Evolutionary conservation across 2,888 invertebrate species (phyloP).

Genomic region (Lacanobia wlatinum): DNA sequence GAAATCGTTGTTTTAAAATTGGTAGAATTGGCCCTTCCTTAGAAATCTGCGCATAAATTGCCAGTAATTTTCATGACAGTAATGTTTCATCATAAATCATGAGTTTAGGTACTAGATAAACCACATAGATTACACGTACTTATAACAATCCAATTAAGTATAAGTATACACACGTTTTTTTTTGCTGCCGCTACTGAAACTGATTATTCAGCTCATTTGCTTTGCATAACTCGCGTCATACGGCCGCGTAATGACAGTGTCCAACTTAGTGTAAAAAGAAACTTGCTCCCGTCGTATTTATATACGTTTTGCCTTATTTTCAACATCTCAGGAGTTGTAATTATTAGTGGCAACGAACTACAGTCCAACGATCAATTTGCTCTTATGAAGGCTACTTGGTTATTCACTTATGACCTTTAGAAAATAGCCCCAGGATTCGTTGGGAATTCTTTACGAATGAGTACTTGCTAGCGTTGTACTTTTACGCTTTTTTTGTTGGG

Average conservation of each 20-base stretch:
- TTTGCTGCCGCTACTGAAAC: conserved; percentile 26
- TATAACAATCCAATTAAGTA: conserved; percentile 40
- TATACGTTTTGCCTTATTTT: conserved; percentile 73
- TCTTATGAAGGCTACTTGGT: conserved; percentile 80
- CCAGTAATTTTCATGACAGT: neutral
- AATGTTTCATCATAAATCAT: neutral
- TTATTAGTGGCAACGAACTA: conserved; percentile 84
- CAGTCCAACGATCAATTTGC: conserved; percentile 66
- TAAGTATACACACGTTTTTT: conserved; percentile 31
- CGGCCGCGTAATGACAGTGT: conserved; percentile 69
- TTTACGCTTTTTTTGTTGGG: conserved; percentile 49
- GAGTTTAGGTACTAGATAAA: conserved; percentile 1
- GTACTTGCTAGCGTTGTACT: conserved; percentile 45
- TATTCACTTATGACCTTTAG: conserved; percentile 88
- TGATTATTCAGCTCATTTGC: conserved; percentile 54
- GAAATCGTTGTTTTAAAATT: no score
- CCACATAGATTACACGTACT: conserved; percentile 16
- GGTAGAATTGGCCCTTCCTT: no score
- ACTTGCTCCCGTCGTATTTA: conserved; percentile 62
- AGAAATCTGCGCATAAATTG: no score
- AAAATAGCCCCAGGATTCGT: conserved; percentile 77
- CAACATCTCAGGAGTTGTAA: conserved; percentile 77
- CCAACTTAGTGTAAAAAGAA: conserved; percentile 77
- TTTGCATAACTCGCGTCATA: conserved; percentile 69
- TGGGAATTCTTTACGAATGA: conserved; percentile 70